Evolutionary conservation across 2,888 invertebrate genomes (phyloP), one percentile per base, ranked within the genome.

Genomic region (Uropetala carovei): DNA sequence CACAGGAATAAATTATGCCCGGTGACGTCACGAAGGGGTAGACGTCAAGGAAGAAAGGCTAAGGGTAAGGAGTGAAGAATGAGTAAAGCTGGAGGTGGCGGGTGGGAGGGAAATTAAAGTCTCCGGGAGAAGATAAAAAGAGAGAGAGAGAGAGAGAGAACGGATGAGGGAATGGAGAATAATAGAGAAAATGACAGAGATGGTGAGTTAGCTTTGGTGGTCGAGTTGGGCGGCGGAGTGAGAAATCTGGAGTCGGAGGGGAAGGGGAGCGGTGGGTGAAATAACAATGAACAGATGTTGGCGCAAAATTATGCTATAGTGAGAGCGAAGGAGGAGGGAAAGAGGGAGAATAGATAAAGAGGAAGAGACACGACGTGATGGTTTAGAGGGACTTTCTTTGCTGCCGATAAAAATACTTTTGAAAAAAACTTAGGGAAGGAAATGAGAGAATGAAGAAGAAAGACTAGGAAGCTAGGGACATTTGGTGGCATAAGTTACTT

Each of bases 241-340:
- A 10, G 75, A 27, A 75, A 75, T 75, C 27, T 10, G 75, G 75
- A 75, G 43, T 43, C 43, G 43, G 57, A n/a, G 30, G 56, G 83
- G 8, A 18, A n/a, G 57, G 1, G 10, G 86, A 86, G 43, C 60
- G 89, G 64, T n/a, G 43, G 43, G 56, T n/a, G 58, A 84, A 84
- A 84, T 43, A 89, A 89, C 89, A 89, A 89, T 89, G 89, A 89
- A 89, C 89, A 89, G 89, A 89, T 89, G 89, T 89, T 89, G 89
- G 75, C 75, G 9, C 75, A 27, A 75, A 75, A 75, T 75, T 75
- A 22, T 75, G 75, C 13, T 68, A 43, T 68, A 43, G 89, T n/a
- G 68, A 43, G 64, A 18, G 60, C 43, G 64, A n/a, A 59, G 27
- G 85, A 58, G 85, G 9, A 43, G 43, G 43, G 43, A 43, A 43